Evolutionary conservation across 37 sponge, comb jelly and placozoan genomes (phyloP), one percentile per base, ranked within the genome.

Genomic region (Geodia barretti): DNA sequence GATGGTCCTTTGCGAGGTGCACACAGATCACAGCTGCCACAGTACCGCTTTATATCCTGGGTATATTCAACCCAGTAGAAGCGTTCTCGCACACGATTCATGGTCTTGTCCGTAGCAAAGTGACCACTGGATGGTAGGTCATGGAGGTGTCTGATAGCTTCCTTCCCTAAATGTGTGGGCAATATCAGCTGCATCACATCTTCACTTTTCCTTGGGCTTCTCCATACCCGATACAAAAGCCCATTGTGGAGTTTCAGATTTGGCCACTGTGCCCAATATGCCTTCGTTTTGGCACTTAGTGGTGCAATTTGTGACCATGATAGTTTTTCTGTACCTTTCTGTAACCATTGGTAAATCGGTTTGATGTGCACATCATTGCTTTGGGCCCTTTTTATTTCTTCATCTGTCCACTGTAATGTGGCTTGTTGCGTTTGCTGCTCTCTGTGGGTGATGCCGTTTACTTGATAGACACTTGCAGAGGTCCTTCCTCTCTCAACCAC

Each of bases 11-110:
- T 47, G 21, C 61, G 41, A 21, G n/a, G 35, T 70, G 81, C 81
- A 80, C 81, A 80, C 3, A 70, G 1, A 28, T 80, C 81, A 70
- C 79, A 78, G 41, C 37, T 36, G 24, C 68, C 26, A 66, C 81
- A 80, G 72, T 60, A 70, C 11, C 70, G 40, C 61, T 69, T 2
- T 19, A 80, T 72, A 68, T 68, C 60, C 21, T 54, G 32, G 1
- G 61, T 4, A 61, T 60, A 70, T 25, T 70, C 23, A 29, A 70
- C 72, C 81, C 70, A 80, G 36, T 80, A 78, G 37, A 78, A 78
- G 2, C 68, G 40, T 41, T 68, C 32, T 39, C 41, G 1, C 5
- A 54, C 63, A 28, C 39, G 35, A 41, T 28, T 72, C 24, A 78
- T 30, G 28, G 68, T 80, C 72, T 80, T 68, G 60, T 31, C 60